A percentile compares a stretch with the other conserved stretches of the same genome.
phyloP scores from a whole-genome alignment of 2,113 vertebrate species.

The Nettapus auritus region DNA sequence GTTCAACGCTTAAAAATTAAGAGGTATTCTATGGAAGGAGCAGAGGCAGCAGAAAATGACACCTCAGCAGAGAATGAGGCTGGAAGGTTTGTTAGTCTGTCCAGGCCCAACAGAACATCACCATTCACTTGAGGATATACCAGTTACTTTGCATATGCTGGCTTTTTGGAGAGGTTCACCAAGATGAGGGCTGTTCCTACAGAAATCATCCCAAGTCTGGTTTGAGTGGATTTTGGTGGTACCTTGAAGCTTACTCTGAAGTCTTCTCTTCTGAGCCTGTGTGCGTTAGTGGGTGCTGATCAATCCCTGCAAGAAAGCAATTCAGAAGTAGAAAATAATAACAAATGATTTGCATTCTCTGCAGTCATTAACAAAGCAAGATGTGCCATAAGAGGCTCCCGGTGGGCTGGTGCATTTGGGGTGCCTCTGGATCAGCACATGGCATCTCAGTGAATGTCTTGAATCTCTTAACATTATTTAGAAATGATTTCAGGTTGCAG shows the following conservation, averaged over 20 bases:
- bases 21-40: neutral
- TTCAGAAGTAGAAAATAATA: neutral
- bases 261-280: neutral
- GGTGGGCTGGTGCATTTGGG: neutral
- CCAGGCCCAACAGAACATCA: neutral
- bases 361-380: neutral
- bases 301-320: neutral
- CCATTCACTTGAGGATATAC: neutral
- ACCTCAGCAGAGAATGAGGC: neutral
- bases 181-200: neutral
- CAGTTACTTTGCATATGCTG: neutral
- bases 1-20: neutral
- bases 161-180: neutral
- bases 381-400: neutral
- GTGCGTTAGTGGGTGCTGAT: neutral
- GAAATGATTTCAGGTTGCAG: constrained; percentile 82
- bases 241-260: neutral
- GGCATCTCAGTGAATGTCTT: neutral
- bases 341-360: neutral
- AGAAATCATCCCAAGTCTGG: neutral
- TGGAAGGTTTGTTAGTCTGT: neutral
- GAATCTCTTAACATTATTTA: neutral
- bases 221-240: neutral
- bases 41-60: neutral
- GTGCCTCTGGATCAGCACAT: too few species aligned